Conservation (phyloP, 2,888 invertebrate genomes). For the Alloplasta piceator region DNA sequence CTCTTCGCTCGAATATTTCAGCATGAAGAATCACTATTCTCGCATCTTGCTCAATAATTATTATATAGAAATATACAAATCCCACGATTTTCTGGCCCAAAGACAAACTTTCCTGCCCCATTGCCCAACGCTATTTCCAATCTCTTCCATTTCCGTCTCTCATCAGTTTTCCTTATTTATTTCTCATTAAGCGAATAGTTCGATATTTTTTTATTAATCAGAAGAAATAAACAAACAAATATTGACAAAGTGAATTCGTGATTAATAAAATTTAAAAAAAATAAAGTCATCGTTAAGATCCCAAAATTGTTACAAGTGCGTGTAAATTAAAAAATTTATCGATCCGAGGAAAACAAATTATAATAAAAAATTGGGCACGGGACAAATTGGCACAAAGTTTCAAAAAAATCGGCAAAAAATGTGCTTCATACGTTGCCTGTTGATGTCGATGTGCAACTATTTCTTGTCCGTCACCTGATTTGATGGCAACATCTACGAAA, state of each 20-base stretch:
- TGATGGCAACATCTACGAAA: conserved; percentile 21
- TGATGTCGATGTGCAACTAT: conserved; percentile 75
- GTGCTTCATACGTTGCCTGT: conserved; percentile 73
- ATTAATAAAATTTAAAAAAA: not conserved
- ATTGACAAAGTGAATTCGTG: conserved; percentile 1
- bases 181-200: not conserved
- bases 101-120: conserved; percentile 49
- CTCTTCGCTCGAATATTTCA: conserved; percentile 31
- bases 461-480: conserved; percentile 59
- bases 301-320: conserved; percentile 13
- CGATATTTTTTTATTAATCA: not conserved
- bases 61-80: not conserved
- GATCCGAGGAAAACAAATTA: not conserved
- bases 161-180: conserved; percentile 6
- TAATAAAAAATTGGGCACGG: not conserved
- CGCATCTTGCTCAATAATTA: conserved; percentile 34
- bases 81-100: conserved; percentile 34
- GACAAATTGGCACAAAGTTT: not conserved
- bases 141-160: not conserved
- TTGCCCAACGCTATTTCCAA: conserved; percentile 47
- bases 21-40: conserved; percentile 5
- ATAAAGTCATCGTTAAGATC: not conserved
- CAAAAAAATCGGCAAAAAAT: conserved; percentile 59
- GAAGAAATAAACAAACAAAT: not conserved
- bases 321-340: not conserved